Percentiles rank a stretch among this genome's conserved stretches.
These are phyloP conservation scores for Carcina quercana DNA, from an alignment of 2,888 invertebrate genomes.

Conservation along the genomic window DNA sequence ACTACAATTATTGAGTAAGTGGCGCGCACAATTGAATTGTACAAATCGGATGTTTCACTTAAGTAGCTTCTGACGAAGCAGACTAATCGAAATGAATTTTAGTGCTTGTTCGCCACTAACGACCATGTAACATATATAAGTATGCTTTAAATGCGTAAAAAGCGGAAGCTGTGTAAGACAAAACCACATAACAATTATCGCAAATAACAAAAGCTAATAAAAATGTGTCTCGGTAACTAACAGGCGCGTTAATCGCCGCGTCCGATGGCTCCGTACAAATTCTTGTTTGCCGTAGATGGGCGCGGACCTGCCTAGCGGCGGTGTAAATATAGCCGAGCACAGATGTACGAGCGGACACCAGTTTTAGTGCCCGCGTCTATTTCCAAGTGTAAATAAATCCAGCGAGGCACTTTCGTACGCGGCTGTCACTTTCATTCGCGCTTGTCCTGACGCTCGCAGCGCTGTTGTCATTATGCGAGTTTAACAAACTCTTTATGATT, in stretches of 20 bases:
- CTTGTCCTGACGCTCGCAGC: slow-evolving; percentile 25
- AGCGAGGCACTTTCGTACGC: slow-evolving; percentile 59
- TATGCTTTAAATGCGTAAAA: slow-evolving; percentile 11
- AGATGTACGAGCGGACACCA: slow-evolving; percentile 59
- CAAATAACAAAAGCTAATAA: slow-evolving; percentile 45
- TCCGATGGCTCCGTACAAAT: slow-evolving; percentile 34
- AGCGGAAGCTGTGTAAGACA: no score
- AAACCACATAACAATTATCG: no score
- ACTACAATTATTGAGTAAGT: no score
- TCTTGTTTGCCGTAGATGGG: slow-evolving; percentile 64
- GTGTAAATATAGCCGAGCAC: slow-evolving; percentile 62
- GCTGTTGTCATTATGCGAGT: slow-evolving; percentile 1
- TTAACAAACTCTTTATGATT: no score
- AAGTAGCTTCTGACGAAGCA: no score
- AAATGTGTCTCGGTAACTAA: slow-evolving; percentile 46
- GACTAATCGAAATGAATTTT: no score
- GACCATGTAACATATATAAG: no score
- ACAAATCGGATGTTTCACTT: no score
- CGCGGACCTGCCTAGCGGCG: slow-evolving; percentile 49
- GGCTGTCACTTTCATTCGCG: slow-evolving; percentile 63
- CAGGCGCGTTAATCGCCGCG: slow-evolving; percentile 31
- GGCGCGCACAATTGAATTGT: no score
- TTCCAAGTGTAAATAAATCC: slow-evolving; percentile 70
- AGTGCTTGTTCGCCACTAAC: no score
- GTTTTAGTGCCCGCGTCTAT: slow-evolving; percentile 62